These are phyloP conservation scores for Sminthurides bifidus DNA, from an alignment of 1,140 invertebrate species.

Conservation along the genomic window DNA sequence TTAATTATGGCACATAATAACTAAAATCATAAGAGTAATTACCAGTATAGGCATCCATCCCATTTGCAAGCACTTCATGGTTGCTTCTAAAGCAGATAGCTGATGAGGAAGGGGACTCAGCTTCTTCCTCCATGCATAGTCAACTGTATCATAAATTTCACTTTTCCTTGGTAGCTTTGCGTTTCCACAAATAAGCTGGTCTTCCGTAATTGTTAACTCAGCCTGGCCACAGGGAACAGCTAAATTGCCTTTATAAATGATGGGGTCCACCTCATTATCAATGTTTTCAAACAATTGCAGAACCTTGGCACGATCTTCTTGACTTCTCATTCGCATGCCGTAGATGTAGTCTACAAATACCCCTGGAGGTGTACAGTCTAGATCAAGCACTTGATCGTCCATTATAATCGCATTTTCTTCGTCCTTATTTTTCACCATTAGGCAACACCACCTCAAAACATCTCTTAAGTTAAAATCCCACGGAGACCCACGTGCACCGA, in stretches of 20 bases:
- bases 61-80: conserved; percentile 72
- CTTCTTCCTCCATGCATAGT: not conserved
- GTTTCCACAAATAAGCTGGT: conserved; percentile 48
- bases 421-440: conserved; percentile 37
- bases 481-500: conserved; percentile 67
- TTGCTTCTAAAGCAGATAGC: conserved; percentile 51
- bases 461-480: conserved; percentile 98
- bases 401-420: conserved; percentile 8
- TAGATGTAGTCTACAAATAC: conserved; percentile 65
- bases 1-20: not conserved
- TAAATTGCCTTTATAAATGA: not conserved
- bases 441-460: conserved; percentile 81
- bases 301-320: conserved; percentile 53
- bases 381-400: conserved; percentile 20
- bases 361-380: conserved; percentile 45
- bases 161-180: conserved; percentile 39
- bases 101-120: conserved; percentile 55
- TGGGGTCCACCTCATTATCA: not conserved
- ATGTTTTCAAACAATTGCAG: conserved; percentile 14
- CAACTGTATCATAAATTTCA: conserved; percentile 1
- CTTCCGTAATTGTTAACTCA: conserved; percentile 34
- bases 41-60: conserved; percentile 86
- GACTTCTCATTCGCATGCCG: conserved; percentile 62
- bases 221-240: conserved; percentile 33
- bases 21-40: conserved; percentile 33